Conservation (phyloP, 2,888 invertebrate genomes). For the Teleiodes luculella region DNA sequence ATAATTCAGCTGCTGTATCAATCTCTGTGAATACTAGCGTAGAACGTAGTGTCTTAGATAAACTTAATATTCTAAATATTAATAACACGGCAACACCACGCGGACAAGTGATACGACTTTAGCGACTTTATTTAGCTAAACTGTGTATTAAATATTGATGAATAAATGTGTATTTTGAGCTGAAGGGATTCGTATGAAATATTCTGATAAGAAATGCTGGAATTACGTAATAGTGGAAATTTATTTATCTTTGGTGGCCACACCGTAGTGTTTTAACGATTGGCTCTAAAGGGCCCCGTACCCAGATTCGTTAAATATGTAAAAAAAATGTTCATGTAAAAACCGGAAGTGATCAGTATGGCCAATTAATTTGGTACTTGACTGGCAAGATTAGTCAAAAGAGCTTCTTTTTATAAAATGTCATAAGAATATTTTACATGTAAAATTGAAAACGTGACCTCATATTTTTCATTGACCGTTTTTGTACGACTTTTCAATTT, state of each 20-base stretch:
- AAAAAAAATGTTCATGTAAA: too few relatives aligned
- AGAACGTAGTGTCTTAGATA: constrained; percentile 75
- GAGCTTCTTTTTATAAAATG: too few relatives aligned
- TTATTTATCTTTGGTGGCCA: too few relatives aligned
- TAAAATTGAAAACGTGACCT: constrained; percentile 16
- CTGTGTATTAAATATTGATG: constrained; percentile 38
- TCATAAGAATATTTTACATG: neutral
- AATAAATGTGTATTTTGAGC: neutral
- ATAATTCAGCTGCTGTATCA: constrained; percentile 44
- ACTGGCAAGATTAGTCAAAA: too few relatives aligned
- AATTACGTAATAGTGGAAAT: neutral
- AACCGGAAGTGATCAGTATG: too few relatives aligned
- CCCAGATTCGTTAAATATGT: too few relatives aligned
- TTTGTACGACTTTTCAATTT: too few relatives aligned
- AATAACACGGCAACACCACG: constrained; percentile 70
- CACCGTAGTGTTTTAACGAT: too few relatives aligned
- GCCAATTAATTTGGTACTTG: too few relatives aligned
- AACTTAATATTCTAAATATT: constrained; percentile 75
- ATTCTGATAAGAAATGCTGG: neutral
- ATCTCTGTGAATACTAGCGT: constrained; percentile 77
- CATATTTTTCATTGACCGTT: too few relatives aligned
- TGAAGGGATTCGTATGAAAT: neutral
- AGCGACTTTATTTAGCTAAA: constrained; percentile 62
- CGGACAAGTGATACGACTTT: constrained; percentile 72
- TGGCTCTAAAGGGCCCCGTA: too few relatives aligned